Base-by-base conservation (phyloP, 2,888 invertebrate genomes). In the Drosophila seclusa region DNA sequence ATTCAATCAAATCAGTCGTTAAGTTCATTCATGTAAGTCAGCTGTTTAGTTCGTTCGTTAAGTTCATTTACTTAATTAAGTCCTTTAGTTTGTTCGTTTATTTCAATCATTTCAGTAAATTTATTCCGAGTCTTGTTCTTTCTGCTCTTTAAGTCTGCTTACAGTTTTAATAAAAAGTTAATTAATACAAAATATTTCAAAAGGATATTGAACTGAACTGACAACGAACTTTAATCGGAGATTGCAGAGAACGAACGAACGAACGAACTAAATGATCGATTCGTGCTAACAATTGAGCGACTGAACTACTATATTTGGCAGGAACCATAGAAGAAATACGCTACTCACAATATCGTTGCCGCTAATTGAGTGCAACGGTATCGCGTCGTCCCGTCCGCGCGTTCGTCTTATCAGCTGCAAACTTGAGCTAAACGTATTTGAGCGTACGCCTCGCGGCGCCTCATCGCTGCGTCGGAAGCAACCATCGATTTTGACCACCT, bases 401-500 rank as follows among this genome's bases (percentile, higher is more conserved):
- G 94, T 91, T 93, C 94, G 90, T 92, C 95, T 92, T 94, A 93
- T 92, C 32, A 93, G 76, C 71, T 93, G 93, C 36, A 93, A 76
- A 29, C 92, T 92, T 24, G 93, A 90, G 68, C 92, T 92, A 77
- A 91, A 92, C 49, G 91, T 88, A 65, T 88, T 94, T 78, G 94
- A 93, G 71, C 91, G 92, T 6, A 94, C 91, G 36, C 95, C 95
- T n/a, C 93, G 90, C 0, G 92, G 92, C 13, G 95, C 95, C 81
- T 93, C 93, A 87, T 95, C 95, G 57, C 95, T 94, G 36, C 94
- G 94, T 48, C 95, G 93, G 73, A 95, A 93, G 74, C 94, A 94
- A 6, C 96, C 96, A 93, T 96, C 95, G 78, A 97, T 94, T 80
- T 95, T 94, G 58, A 96, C 96, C 57, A 94, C 93, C 90, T 96